Conservation (phyloP, 2,888 invertebrate species). For the Augiades crinisus region DNA sequence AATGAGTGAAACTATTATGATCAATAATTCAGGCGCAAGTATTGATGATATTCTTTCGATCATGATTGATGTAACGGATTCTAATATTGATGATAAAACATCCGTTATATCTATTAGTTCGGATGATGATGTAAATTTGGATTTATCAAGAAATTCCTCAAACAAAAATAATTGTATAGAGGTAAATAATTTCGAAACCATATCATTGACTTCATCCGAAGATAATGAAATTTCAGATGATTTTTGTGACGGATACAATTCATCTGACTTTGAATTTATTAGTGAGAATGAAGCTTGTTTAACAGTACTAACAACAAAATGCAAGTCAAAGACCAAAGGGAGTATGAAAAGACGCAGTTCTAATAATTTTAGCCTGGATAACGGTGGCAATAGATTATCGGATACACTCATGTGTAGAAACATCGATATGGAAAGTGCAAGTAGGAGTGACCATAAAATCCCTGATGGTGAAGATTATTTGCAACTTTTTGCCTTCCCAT, state of each 20-base stretch:
- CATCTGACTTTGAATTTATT: conserved; percentile 69
- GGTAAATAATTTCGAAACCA: conserved; percentile 28
- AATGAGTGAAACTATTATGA: not conserved
- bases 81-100: not conserved
- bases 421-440: not conserved
- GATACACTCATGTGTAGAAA: too few relatives aligned
- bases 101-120: conserved; percentile 2
- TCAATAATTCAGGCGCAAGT: not conserved
- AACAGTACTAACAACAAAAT: conserved; percentile 31
- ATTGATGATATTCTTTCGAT: not conserved
- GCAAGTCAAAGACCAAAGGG: not conserved
- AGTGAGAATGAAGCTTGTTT: conserved; percentile 54
- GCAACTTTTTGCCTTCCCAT: conserved; percentile 41
- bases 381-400: too few relatives aligned
- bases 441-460: conserved; percentile 41
- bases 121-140: conserved; percentile 3
- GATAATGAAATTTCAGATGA: not conserved
- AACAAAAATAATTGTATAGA: not conserved
- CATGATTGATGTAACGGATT: too few relatives aligned
- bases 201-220: not conserved
- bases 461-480: conserved; percentile 48
- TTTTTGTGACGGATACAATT: conserved; percentile 46
- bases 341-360: conserved; percentile 1
- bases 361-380: too few relatives aligned
- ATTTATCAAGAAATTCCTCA: conserved; percentile 22